Percentiles rank a stretch among this genome's conserved stretches.
These are phyloP conservation scores for Heliconius nattereri DNA, from an alignment of 1,140 invertebrate species.

Conservation along the genomic window DNA sequence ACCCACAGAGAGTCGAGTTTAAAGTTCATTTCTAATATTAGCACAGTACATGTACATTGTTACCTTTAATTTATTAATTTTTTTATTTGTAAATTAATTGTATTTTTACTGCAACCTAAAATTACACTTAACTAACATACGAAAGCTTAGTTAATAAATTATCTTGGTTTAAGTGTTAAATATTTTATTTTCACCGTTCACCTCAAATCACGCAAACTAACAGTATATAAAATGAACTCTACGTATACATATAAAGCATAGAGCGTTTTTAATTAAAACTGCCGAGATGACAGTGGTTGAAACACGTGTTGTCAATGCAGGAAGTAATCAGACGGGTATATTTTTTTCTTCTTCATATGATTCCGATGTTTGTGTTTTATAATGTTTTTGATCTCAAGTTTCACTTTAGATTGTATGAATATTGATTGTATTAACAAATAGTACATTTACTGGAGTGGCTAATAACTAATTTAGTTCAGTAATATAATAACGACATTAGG, in stretches of 20 bases:
- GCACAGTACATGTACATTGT: slow-evolving; percentile 15
- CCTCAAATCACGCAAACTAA: not conserved
- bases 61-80: not conserved
- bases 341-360: not conserved
- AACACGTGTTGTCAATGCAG: slow-evolving; percentile 67
- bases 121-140: not conserved
- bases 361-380: not conserved
- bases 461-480: too few species aligned
- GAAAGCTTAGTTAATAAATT: not conserved
- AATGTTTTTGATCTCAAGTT: not conserved
- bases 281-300: slow-evolving; percentile 46
- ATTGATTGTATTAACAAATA: too few species aligned
- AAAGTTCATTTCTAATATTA: slow-evolving; percentile 36
- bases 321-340: slow-evolving; percentile 60
- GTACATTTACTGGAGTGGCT: too few species aligned
- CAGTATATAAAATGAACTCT: not conserved
- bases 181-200: not conserved
- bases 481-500: too few species aligned
- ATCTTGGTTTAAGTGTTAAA: not conserved
- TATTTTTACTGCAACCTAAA: not conserved
- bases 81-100: not conserved
- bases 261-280: slow-evolving; percentile 53
- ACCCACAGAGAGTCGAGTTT: slow-evolving; percentile 30
- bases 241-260: not conserved
- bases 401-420: not conserved